Conservation (phyloP, 1,140 invertebrate genomes). For the Fopius arisanus region DNA sequence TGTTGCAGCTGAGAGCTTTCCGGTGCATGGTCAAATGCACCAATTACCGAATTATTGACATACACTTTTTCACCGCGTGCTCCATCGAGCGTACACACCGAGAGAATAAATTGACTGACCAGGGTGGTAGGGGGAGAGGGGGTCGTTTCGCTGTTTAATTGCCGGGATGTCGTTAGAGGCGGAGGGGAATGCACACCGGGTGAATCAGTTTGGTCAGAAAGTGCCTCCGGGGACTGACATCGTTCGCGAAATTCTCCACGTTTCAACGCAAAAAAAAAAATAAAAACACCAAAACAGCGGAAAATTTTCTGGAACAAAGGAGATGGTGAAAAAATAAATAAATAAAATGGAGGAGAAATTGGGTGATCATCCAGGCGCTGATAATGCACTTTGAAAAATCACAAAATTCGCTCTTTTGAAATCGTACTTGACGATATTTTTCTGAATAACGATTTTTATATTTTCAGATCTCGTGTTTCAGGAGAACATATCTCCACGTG, state of each 20-base stretch:
- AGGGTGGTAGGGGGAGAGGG: background rate
- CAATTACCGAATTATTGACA: constrained; percentile 1
- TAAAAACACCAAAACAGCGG: background rate
- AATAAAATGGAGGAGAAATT: background rate
- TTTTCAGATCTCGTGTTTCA: too few species aligned
- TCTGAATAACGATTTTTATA: too few species aligned
- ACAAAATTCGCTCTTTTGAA: too few species aligned
- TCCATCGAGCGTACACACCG: background rate
- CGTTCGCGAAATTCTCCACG: background rate
- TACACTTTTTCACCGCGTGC: background rate
- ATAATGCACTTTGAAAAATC: too few species aligned
- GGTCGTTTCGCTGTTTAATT: background rate
- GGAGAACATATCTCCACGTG: too few species aligned
- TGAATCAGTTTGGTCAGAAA: background rate
- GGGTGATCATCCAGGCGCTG: too few species aligned
- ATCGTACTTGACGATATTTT: too few species aligned
- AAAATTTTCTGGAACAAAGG: background rate
- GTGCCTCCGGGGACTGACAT: background rate
- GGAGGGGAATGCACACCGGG: background rate
- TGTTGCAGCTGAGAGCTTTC: background rate
- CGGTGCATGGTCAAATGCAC: background rate
- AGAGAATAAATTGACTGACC: background rate
- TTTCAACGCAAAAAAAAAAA: background rate
- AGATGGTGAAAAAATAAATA: background rate
- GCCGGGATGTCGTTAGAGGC: background rate